Evolutionary conservation across 2,113 vertebrate species (phyloP).

Genomic region (Calyptomena viridis): DNA sequence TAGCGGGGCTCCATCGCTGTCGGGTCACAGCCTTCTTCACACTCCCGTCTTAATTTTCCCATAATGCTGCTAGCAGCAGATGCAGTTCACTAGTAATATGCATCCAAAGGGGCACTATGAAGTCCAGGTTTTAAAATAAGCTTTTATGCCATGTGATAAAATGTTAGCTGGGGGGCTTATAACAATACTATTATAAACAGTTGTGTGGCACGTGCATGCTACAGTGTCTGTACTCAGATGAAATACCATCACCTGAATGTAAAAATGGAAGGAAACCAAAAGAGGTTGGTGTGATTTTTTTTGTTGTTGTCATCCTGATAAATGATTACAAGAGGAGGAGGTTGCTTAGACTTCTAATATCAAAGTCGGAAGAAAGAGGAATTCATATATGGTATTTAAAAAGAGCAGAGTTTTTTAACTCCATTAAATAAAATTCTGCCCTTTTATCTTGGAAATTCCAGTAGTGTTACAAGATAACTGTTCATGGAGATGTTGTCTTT

Average conservation of each 20-base stretch:
- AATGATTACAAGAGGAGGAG: background rate
- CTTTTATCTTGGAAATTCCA: background rate
- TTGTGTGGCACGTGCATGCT: rapidly evolving
- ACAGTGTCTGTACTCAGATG: background rate
- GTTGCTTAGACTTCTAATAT: background rate
- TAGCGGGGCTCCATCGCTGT: rapidly evolving
- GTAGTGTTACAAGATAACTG: background rate
- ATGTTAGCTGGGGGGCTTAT: rapidly evolving
- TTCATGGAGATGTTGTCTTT: background rate
- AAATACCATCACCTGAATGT: rapidly evolving
- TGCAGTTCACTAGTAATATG: rapidly evolving
- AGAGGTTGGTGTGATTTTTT: rapidly evolving
- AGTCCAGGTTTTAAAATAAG: background rate
- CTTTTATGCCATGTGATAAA: background rate
- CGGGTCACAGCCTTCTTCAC: rapidly evolving
- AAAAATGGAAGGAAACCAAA: background rate
- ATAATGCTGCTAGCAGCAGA: background rate
- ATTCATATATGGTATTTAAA: background rate
- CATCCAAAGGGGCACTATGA: background rate
- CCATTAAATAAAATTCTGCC: background rate
- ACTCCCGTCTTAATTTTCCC: rapidly evolving
- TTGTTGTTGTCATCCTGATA: background rate
- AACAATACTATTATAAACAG: rapidly evolving
- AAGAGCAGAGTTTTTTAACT: background rate
- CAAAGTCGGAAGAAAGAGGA: background rate